phyloP scores from a whole-genome alignment of 2,797 vertebrate species.

The Rhinoraja longicauda region DNA sequence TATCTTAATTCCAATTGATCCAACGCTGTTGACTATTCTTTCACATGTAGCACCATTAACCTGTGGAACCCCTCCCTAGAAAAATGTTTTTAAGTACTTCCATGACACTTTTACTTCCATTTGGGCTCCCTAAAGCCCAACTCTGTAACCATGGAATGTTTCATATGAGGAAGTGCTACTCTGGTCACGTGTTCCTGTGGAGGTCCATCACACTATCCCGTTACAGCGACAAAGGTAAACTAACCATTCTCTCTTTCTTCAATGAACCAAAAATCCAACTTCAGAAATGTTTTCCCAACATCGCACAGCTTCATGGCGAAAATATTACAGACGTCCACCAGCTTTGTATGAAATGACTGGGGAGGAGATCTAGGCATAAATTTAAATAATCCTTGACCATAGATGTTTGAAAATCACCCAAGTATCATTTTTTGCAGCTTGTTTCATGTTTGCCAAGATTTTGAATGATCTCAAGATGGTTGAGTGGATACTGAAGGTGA shows the following conservation, averaged over 20 bases:
- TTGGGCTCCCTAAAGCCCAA: too few species aligned
- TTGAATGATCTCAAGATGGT: too few species aligned
- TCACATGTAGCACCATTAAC: too few species aligned
- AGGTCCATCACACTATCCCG: not conserved
- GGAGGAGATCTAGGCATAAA: not conserved
- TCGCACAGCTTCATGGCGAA: not conserved
- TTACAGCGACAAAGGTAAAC: not conserved
- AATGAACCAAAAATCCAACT: not conserved
- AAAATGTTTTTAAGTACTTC: too few species aligned
- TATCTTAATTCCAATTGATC: too few species aligned
- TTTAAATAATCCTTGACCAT: not conserved
- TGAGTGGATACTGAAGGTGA: too few species aligned
- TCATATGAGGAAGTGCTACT: not conserved
- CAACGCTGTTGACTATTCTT: too few species aligned
- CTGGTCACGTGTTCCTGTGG: not conserved
- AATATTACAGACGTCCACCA: not conserved
- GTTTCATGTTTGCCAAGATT: too few species aligned
- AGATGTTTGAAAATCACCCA: not conserved
- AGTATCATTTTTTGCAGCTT: constrained; percentile 5
- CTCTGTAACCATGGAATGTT: not conserved
- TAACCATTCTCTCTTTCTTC: not conserved
- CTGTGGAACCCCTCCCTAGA: too few species aligned
- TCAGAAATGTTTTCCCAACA: not conserved
- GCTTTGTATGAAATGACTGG: not conserved
- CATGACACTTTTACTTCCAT: too few species aligned